These are phyloP conservation scores for Microplitis deprimator DNA, from an alignment of 2,888 invertebrate genomes.

Conservation along the genomic window DNA sequence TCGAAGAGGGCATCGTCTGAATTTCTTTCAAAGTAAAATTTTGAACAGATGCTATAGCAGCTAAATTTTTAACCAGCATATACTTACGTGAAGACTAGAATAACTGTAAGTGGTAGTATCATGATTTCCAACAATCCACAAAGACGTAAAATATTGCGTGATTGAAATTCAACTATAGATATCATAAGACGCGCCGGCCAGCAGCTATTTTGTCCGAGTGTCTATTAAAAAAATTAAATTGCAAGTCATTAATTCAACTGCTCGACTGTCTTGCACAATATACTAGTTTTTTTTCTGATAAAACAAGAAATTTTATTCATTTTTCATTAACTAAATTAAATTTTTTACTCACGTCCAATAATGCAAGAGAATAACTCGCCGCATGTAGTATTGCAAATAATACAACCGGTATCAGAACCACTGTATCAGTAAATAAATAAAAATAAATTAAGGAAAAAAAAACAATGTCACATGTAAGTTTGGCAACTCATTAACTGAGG, in stretches of 20 bases:
- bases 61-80: not conserved
- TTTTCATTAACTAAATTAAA: not conserved
- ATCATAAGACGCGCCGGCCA: conserved; percentile 90
- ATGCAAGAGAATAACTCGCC: conserved; percentile 89
- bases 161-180: conserved; percentile 91
- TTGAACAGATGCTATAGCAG: too few species aligned
- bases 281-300: not conserved
- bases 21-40: too few species aligned
- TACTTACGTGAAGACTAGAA: conserved; percentile 90
- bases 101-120: conserved; percentile 85
- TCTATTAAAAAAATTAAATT: conserved; percentile 73
- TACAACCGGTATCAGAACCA: conserved; percentile 91
- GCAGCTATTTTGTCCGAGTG: conserved; percentile 92
- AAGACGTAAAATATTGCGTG: conserved; percentile 89
- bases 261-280: conserved; percentile 34
- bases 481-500: not conserved
- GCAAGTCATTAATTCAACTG: conserved; percentile 40
- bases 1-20: too few species aligned
- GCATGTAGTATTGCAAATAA: conserved; percentile 94
- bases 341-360: conserved; percentile 88
- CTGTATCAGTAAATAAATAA: conserved; percentile 70
- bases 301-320: conserved; percentile 6
- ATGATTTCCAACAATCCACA: conserved; percentile 96
- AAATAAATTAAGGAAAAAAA: conserved; percentile 36
- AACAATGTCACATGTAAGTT: not conserved